Conservation (phyloP, 2,888 invertebrate species). For the Octonoba sinensis region DNA sequence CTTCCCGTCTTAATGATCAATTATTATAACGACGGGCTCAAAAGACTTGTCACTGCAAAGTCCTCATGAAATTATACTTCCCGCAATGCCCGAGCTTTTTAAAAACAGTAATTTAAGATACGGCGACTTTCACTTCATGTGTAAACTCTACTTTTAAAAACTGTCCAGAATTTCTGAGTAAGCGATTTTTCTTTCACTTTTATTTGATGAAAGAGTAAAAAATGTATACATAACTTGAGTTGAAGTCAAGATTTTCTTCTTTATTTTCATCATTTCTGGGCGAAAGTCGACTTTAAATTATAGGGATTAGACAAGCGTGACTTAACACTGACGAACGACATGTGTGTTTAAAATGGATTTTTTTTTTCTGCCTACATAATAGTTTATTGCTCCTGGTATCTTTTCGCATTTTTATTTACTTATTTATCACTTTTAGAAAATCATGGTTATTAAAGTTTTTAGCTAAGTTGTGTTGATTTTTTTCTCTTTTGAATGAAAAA, state of each 20-base stretch:
- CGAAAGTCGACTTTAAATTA: conserved; percentile 24
- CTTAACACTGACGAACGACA: conserved; percentile 35
- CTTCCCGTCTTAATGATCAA: conserved; percentile 32
- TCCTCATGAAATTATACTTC: conserved; percentile 29
- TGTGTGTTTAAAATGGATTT: background rate
- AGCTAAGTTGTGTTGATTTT: too few species aligned
- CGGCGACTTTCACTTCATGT: conserved; percentile 2
- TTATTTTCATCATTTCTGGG: background rate
- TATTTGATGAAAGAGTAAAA: too few species aligned
- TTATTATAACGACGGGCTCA: conserved; percentile 21
- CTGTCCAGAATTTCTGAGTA: conserved; percentile 9
- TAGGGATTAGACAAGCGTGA: conserved; percentile 44
- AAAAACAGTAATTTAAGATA: conserved; percentile 13
- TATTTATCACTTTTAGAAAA: too few species aligned
- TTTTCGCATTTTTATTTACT: too few species aligned
- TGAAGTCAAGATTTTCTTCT: too few species aligned
- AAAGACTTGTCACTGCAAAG: conserved; percentile 27
- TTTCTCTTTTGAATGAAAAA: too few species aligned
- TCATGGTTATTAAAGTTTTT: too few species aligned
- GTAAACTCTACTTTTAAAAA: conserved; percentile 18
- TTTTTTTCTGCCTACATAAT: too few species aligned
- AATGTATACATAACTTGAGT: too few species aligned
- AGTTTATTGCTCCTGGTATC: too few species aligned
- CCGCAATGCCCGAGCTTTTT: background rate
- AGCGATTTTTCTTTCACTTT: conserved; percentile 12